Percentiles rank a stretch among this genome's conserved stretches.
Conservation (phyloP, 2,113 vertebrate species). For the Campylomormyrus numenius region DNA sequence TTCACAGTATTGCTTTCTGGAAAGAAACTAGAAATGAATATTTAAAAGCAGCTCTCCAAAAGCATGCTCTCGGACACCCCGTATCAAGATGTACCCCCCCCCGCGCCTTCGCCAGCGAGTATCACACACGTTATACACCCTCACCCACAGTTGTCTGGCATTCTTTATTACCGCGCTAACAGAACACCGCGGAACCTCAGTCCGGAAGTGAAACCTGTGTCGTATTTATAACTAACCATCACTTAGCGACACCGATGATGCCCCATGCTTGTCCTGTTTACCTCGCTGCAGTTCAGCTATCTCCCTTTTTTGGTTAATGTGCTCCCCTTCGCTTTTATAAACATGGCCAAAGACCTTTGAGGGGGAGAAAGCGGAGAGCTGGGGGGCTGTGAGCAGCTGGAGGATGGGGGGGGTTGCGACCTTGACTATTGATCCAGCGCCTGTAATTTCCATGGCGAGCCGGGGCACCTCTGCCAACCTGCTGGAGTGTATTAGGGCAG, state of each 20-base stretch:
- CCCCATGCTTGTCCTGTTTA: background rate
- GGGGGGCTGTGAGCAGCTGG: constrained; percentile 17
- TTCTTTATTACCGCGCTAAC: constrained; percentile 20
- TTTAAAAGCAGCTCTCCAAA: background rate
- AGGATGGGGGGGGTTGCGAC: constrained; percentile 68
- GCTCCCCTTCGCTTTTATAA: constrained; percentile 45
- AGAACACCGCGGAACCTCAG: constrained; percentile 14
- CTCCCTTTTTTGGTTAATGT: constrained; percentile 30
- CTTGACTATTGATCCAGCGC: constrained; percentile 95
- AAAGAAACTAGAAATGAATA: background rate
- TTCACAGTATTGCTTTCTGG: background rate
- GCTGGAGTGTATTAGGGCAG: constrained; percentile 97
- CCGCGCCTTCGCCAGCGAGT: background rate
- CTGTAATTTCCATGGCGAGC: constrained; percentile 94
- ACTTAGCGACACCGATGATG: background rate
- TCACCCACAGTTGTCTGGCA: constrained; percentile 12
- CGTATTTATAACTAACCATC: constrained; percentile 18
- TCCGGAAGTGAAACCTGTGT: constrained; percentile 21
- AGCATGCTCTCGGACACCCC: background rate
- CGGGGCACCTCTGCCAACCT: constrained; percentile 79
- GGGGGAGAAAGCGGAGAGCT: constrained; percentile 61
- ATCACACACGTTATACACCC: background rate
- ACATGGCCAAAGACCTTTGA: constrained; percentile 45
- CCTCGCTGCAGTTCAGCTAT: background rate
- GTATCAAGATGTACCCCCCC: background rate